Evolutionary conservation across 2,888 invertebrate species (phyloP).

Genomic region (Agrypnus murinus): DNA sequence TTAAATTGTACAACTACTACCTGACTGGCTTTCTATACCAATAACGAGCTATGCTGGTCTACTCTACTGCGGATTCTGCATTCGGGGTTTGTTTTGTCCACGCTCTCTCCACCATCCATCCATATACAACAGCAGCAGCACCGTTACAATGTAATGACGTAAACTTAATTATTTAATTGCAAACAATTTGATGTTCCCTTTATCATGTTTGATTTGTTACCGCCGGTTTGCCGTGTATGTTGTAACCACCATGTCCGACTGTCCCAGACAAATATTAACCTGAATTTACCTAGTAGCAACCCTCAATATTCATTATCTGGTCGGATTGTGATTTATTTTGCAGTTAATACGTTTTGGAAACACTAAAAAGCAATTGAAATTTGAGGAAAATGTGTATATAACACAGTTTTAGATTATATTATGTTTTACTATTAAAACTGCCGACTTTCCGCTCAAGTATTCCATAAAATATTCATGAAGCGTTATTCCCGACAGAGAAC

Average conservation of each 20-base stretch:
- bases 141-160: constrained; percentile 49
- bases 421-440: too few species aligned
- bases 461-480: too few species aligned
- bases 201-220: constrained; percentile 47
- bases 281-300: constrained; percentile 18
- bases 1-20: constrained; percentile 49
- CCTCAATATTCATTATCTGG: constrained; percentile 12
- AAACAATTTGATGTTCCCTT: constrained; percentile 43
- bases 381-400: too few species aligned
- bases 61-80: constrained; percentile 45
- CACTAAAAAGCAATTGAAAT: too few species aligned
- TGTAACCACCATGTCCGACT: constrained; percentile 12
- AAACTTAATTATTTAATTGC: constrained; percentile 52
- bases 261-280: constrained; percentile 24
- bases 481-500: too few species aligned
- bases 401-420: too few species aligned
- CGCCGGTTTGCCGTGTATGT: constrained; percentile 20
- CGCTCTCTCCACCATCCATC: constrained; percentile 41
- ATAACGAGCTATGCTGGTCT: constrained; percentile 50
- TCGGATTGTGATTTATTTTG: too few species aligned
- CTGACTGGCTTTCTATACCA: constrained; percentile 42
- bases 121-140: too few species aligned
- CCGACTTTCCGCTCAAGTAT: too few species aligned
- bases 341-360: too few species aligned
- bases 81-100: constrained; percentile 50